These are phyloP conservation scores for Leiothrix lutea DNA, from an alignment of 2,113 vertebrate genomes.

Conservation along the genomic window DNA sequence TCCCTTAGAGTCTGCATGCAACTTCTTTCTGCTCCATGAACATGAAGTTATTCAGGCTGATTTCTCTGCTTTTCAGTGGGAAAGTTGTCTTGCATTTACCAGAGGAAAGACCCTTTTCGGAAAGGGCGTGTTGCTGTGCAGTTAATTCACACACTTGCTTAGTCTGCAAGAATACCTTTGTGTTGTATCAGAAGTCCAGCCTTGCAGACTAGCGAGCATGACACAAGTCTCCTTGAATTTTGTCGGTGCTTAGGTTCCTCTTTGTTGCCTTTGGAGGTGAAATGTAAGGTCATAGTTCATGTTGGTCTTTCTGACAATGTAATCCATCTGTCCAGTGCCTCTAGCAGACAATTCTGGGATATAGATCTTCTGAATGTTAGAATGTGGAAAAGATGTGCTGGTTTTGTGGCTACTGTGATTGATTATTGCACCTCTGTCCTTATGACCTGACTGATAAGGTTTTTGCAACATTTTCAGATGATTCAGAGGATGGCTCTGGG, in stretches of 20 bases:
- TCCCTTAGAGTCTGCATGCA: background rate
- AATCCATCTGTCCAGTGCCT: background rate
- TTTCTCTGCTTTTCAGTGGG: background rate
- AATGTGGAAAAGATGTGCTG: background rate
- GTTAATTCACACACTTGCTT: background rate
- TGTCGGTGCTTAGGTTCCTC: background rate
- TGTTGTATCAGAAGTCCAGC: background rate
- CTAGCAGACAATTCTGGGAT: background rate
- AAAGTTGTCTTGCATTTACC: background rate
- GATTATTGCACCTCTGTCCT: constrained; percentile 26
- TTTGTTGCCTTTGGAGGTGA: background rate
- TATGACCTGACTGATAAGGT: background rate
- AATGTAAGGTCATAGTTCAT: background rate
- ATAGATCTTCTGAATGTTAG: background rate
- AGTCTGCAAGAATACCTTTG: background rate
- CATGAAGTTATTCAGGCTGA: background rate
- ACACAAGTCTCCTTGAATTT: background rate
- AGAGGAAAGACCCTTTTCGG: background rate
- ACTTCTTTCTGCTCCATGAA: background rate
- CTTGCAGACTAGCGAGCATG: rapidly evolving
- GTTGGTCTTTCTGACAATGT: background rate
- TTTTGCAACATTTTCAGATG: background rate
- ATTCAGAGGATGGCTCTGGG: background rate
- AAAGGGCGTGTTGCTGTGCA: background rate
- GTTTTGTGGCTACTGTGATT: background rate